Evolutionary conservation across 2,888 invertebrate genomes (phyloP).

Genomic region (Calliphora vomitoria): DNA sequence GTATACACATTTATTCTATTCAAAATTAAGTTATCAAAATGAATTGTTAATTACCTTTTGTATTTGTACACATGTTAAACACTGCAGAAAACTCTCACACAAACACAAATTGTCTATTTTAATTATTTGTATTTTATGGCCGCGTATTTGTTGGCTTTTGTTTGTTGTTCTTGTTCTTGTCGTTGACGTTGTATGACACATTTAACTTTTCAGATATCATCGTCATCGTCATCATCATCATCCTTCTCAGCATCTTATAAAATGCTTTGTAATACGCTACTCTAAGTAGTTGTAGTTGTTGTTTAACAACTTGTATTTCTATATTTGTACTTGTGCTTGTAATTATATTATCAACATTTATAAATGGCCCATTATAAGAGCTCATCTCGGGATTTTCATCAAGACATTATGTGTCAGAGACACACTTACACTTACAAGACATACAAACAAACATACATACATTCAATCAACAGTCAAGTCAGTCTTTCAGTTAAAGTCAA

Average conservation of each 20-base stretch:
- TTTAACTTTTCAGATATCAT: constrained; percentile 11
- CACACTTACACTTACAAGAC: neutral
- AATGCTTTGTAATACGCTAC: neutral
- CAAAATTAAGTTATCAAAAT: constrained; percentile 60
- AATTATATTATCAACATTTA: constrained; percentile 50
- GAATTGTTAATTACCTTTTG: constrained; percentile 60
- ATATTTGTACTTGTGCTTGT: constrained; percentile 23
- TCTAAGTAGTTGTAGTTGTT: constrained; percentile 1
- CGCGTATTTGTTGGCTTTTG: constrained; percentile 37
- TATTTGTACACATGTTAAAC: constrained; percentile 40
- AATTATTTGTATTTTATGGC: constrained; percentile 43
- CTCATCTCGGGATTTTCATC: constrained; percentile 45
- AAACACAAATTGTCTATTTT: constrained; percentile 9
- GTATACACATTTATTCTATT: neutral
- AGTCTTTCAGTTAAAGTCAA: neutral
- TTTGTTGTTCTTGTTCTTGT: constrained; percentile 37
- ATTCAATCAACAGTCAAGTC: neutral
- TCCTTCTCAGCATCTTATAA: constrained; percentile 12
- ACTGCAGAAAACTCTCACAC: neutral
- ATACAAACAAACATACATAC: neutral
- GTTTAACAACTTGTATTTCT: constrained; percentile 22
- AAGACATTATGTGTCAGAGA: constrained; percentile 19
- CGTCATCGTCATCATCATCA: neutral
- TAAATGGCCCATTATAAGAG: constrained; percentile 42
- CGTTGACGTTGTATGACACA: constrained; percentile 8